A percentile compares a stretch with the other conserved stretches of the same genome.
Evolutionary conservation across 1,140 invertebrate species (phyloP).

Genomic region (Solen grandis): DNA sequence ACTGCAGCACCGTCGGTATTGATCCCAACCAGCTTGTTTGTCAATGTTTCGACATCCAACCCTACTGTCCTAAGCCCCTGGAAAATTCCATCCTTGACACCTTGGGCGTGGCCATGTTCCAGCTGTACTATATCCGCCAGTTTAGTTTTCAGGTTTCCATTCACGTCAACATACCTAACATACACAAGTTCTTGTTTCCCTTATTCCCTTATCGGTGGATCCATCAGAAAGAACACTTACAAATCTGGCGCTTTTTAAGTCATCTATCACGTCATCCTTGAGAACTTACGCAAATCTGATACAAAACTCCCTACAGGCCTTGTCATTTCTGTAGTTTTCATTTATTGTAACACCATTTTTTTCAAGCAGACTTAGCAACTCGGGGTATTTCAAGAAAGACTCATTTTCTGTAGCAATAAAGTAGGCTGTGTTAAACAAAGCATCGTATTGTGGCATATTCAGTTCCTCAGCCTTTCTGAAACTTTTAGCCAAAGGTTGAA

Average conservation of each 20-base stretch:
- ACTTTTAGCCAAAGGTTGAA: slow-evolving; percentile 27
- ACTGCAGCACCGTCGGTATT: too few relatives aligned
- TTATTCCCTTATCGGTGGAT: too few relatives aligned
- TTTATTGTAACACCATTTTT: slow-evolving; percentile 18
- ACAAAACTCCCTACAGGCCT: too few relatives aligned
- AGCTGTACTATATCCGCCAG: slow-evolving; percentile 6
- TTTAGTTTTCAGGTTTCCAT: neutral
- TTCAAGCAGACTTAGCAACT: neutral
- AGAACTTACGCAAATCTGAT: too few relatives aligned
- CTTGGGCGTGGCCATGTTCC: slow-evolving; percentile 1
- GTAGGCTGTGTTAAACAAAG: slow-evolving; percentile 19
- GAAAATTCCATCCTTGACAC: neutral
- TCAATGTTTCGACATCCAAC: too few relatives aligned
- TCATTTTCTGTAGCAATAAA: slow-evolving; percentile 33
- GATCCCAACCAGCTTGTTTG: too few relatives aligned
- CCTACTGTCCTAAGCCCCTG: neutral
- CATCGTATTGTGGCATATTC: slow-evolving; percentile 12
- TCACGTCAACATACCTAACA: neutral
- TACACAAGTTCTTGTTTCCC: too few relatives aligned
- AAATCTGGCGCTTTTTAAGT: too few relatives aligned
- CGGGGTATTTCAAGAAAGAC: slow-evolving; percentile 17
- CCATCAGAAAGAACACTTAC: too few relatives aligned
- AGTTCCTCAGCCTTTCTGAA: neutral
- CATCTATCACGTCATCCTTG: too few relatives aligned
- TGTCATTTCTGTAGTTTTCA: slow-evolving; percentile 14